Evolutionary conservation across 2,113 vertebrate genomes (phyloP).

Genomic region (Corynorhinus townsendii): DNA sequence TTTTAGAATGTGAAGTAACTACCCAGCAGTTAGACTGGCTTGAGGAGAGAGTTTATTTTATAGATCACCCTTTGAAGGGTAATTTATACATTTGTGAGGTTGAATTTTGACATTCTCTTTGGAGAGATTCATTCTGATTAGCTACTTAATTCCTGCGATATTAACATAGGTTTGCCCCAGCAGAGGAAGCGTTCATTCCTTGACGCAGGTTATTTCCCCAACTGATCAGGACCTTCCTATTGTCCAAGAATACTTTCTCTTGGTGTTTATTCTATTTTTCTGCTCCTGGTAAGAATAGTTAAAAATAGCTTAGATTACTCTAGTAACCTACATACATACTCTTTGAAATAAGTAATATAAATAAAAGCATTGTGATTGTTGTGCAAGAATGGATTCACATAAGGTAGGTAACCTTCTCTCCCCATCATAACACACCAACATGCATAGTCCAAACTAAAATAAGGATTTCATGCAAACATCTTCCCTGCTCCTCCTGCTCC

Average conservation of each 20-base stretch:
- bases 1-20: neutral
- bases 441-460: neutral
- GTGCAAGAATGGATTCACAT: neutral
- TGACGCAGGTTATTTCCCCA: neutral
- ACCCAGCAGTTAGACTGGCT: neutral
- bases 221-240: neutral
- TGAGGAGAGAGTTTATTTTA: neutral
- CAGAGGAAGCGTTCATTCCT: rapidly evolving
- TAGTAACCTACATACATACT: neutral
- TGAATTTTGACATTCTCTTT: conserved; percentile 3
- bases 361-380: neutral
- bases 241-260: neutral
- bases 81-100: neutral
- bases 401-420: neutral
- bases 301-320: neutral
- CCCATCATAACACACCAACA: neutral
- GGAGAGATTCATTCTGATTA: neutral
- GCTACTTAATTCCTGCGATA: neutral
- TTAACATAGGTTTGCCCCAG: neutral
- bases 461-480: neutral
- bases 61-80: neutral
- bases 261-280: neutral
- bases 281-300: neutral
- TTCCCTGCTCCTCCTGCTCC: rapidly evolving
- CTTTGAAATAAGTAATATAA: neutral